A percentile compares a stretch with the other conserved stretches of the same genome.
These are phyloP conservation scores for Brachionus sp. DNA, from an alignment of 1,140 invertebrate species.

Conservation along the genomic window DNA sequence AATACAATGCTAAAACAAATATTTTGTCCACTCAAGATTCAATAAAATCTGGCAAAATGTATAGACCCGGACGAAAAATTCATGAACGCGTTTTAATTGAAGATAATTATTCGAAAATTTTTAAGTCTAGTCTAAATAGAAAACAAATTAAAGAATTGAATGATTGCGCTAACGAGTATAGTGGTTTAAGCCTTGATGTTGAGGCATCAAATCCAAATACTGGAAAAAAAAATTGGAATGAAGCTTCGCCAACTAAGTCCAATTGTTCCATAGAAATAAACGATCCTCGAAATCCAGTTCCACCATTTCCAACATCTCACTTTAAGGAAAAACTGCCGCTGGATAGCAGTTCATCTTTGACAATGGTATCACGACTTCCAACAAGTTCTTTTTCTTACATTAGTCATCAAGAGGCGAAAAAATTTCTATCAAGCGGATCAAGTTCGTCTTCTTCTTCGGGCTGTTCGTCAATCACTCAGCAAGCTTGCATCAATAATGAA, in stretches of 20 bases:
- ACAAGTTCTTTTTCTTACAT: neutral
- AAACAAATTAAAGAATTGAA: neutral
- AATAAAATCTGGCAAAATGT: neutral
- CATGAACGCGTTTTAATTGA: neutral
- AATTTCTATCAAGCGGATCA: neutral
- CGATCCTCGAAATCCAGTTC: neutral
- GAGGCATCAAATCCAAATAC: neutral
- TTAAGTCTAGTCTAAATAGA: neutral
- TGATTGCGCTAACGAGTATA: neutral
- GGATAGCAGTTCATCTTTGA: slow-evolving; percentile 12
- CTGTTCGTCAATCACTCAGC: slow-evolving; percentile 30
- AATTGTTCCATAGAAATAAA: neutral
- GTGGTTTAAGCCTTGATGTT: slow-evolving; percentile 19
- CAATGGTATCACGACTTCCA: neutral
- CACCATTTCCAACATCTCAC: slow-evolving; percentile 17
- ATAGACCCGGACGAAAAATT: neutral
- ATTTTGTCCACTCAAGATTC: neutral
- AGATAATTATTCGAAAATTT: slow-evolving; percentile 27
- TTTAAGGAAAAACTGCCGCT: neutral
- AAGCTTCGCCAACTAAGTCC: neutral
- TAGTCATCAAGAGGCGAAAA: neutral
- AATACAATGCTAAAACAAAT: slow-evolving; percentile 45
- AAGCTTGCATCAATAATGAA: neutral
- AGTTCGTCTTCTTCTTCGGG: slow-evolving; percentile 26
- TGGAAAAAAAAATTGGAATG: neutral